Evolutionary conservation across 2,797 vertebrate species (phyloP), one percentile per base, ranked within the genome.

Genomic region (Sylvia borin): DNA sequence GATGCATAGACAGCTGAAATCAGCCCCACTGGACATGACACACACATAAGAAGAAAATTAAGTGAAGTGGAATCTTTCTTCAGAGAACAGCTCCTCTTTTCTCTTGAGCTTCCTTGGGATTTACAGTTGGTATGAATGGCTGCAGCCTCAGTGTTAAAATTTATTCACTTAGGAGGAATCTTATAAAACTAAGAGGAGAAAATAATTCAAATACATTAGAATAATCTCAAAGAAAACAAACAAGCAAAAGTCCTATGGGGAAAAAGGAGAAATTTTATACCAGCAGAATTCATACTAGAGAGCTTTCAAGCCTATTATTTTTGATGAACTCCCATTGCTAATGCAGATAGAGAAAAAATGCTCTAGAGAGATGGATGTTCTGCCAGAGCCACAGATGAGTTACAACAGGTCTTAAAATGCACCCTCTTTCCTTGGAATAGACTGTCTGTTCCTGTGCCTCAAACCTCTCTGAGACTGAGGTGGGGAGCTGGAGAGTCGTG

Each of bases 231-330:
- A 80, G 42, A 91, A 93, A 92, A 74, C 10, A 42, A 87, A 72
- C 55, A 87, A 87, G 27, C 14, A 82, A 91, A 91, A 92, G 27
- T 48, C 70, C 47, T 67, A 2, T 43, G 64, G n/a, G 70, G 25
- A 54, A 54, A 54, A 34, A 51, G 13, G 54, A 78, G 47, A 66
- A 22, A 48, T 85, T 86, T 92, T 60, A 47, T 51, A 76, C 62
- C 55, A 73, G n/a, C 72, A 64, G 57, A 45, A 92, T 82, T 89
- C 77, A 40, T 68, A 72, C 43, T 24, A 51, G 73, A 61, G 81
- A 82, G 26, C 36, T 91, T 91, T 78, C 58, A 81, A 75, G 62
- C 21, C 78, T 85, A 13, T 94, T 85, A 70, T 87, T 92, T 89
- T 32, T 82, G 40, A n/a, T 13, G 5, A 92, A 87, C 15, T 85